Conservation (phyloP, 2,797 vertebrate genomes). For the Eurystomus glaucurus region DNA sequence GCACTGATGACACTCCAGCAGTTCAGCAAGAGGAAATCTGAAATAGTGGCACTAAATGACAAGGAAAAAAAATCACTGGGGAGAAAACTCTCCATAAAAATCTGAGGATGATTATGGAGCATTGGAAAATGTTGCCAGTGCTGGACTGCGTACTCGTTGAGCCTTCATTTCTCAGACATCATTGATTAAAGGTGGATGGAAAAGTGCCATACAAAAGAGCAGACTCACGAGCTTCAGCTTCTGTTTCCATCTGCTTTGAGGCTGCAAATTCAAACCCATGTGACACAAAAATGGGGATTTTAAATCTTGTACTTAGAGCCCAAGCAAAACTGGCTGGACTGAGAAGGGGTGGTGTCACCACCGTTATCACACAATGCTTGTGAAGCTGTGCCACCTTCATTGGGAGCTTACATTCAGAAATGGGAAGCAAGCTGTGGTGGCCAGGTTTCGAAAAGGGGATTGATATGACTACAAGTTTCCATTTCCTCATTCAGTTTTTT, state of each 20-base stretch:
- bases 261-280: background rate
- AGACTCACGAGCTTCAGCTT: background rate
- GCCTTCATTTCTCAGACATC: background rate
- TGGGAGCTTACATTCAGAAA: background rate
- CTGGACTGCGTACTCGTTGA: background rate
- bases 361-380: rapidly evolving
- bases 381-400: background rate
- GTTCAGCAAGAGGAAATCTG: slow-evolving; percentile 75
- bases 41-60: slow-evolving; percentile 73
- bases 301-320: background rate
- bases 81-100: slow-evolving; percentile 68
- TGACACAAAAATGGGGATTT: background rate
- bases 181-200: slow-evolving; percentile 56
- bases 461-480: background rate
- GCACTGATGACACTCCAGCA: slow-evolving; percentile 73
- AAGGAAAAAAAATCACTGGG: slow-evolving; percentile 64
- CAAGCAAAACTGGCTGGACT: background rate
- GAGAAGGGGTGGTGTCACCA: background rate
- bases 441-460: background rate
- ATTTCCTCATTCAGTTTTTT: background rate
- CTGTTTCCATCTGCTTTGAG: background rate
- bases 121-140: slow-evolving; percentile 30
- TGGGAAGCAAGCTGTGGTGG: background rate
- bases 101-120: slow-evolving; percentile 43
- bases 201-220: slow-evolving; percentile 39